These are phyloP conservation scores for Brachionus paranguensis DNA, from an alignment of 1,140 invertebrate genomes.

Conservation along the genomic window DNA sequence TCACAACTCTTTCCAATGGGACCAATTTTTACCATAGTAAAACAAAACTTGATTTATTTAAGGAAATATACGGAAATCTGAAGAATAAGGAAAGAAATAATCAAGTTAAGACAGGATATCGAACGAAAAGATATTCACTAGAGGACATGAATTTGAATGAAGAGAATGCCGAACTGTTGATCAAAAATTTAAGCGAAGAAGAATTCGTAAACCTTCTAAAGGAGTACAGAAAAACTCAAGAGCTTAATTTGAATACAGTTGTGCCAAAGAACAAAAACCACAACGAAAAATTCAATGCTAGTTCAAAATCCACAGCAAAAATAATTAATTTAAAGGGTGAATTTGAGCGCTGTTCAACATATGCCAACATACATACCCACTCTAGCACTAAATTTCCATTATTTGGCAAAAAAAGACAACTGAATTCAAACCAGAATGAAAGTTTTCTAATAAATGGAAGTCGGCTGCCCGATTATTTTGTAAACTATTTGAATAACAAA, in stretches of 20 bases:
- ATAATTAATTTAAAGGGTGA: constrained; percentile 19
- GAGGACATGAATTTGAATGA: neutral
- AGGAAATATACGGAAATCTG: neutral
- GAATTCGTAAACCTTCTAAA: constrained; percentile 12
- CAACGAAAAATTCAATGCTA: neutral
- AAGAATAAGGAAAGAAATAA: neutral
- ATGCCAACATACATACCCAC: neutral
- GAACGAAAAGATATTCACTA: neutral
- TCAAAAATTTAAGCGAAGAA: constrained; percentile 29
- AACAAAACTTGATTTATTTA: constrained; percentile 1
- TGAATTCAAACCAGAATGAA: neutral
- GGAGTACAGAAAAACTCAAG: neutral
- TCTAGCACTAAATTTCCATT: neutral
- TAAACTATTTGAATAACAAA: constrained; percentile 23
- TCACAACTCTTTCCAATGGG: neutral
- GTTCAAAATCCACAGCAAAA: neutral
- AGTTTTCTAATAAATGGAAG: neutral
- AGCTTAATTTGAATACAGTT: neutral
- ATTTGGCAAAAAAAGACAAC: neutral
- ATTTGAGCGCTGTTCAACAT: neutral
- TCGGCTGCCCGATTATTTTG: constrained; percentile 12
- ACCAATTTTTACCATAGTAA: neutral
- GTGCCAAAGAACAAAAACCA: neutral
- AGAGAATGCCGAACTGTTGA: neutral
- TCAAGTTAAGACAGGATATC: neutral